Conservation (phyloP, 2,797 vertebrate species). For the Thamnophis elegans region DNA sequence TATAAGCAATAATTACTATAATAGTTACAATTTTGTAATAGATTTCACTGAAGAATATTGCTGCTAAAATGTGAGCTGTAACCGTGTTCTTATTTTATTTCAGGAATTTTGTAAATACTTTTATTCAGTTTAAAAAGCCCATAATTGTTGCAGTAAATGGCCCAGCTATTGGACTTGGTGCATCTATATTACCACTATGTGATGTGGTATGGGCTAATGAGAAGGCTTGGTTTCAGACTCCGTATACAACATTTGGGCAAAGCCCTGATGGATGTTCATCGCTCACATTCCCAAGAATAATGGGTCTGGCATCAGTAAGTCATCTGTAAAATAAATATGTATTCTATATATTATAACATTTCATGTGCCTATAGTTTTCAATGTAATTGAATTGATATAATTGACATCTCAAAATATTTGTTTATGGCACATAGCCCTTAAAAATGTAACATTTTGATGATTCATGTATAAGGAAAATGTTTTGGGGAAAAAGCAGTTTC, state of each 20-base stretch:
- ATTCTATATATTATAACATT: background rate
- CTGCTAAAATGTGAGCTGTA: conserved; percentile 40
- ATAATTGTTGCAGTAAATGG: conserved; percentile 95
- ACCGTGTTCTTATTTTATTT: conserved; percentile 60
- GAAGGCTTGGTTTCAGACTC: conserved; percentile 98
- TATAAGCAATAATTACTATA: background rate
- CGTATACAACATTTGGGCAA: conserved; percentile 92
- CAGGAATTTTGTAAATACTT: conserved; percentile 96
- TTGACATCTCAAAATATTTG: background rate
- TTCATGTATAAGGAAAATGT: background rate
- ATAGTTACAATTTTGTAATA: background rate
- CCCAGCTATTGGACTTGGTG: conserved; percentile 92
- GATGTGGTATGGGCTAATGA: conserved; percentile 98
- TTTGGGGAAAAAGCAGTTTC: background rate
- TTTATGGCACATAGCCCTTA: background rate
- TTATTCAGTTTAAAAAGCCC: conserved; percentile 98
- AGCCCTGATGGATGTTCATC: conserved; percentile 95
- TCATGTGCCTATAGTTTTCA: conserved; percentile 12
- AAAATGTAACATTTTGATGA: background rate
- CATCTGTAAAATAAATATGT: conserved; percentile 54
- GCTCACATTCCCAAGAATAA: conserved; percentile 92
- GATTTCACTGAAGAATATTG: conserved; percentile 42
- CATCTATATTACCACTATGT: conserved; percentile 92
- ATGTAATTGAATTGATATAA: background rate
- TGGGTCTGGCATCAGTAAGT: conserved; percentile 95